phyloP scores from a whole-genome alignment of 2,797 vertebrate genomes.

The Gila robusta region DNA sequence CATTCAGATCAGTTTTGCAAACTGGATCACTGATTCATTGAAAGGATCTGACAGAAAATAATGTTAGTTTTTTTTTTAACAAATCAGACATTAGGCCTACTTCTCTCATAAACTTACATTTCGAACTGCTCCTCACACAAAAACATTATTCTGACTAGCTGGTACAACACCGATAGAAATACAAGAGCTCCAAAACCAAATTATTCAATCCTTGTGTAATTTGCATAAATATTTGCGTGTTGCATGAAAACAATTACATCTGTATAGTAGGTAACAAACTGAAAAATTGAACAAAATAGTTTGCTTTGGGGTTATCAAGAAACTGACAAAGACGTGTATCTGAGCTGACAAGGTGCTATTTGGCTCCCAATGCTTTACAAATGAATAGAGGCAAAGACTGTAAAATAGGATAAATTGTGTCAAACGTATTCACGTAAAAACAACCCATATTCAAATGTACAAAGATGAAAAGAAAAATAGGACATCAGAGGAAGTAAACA shows the following conservation, averaged over 20 bases:
- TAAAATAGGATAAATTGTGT: slow-evolving; percentile 35
- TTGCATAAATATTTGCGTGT: slow-evolving; percentile 51
- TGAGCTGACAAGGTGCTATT: slow-evolving; percentile 58
- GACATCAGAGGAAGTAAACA: background rate
- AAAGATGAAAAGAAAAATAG: slow-evolving; percentile 10
- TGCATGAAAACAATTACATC: slow-evolving; percentile 42
- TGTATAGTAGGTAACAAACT: slow-evolving; percentile 49
- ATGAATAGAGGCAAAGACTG: slow-evolving; percentile 52
- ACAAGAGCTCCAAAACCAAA: slow-evolving; percentile 26
- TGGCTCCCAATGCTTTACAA: slow-evolving; percentile 53
- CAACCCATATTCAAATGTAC: background rate
- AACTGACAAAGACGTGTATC: slow-evolving; percentile 43
- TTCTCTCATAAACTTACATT: background rate
- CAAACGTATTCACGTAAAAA: slow-evolving; percentile 40
- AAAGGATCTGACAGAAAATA: background rate
- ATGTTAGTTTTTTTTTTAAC: background rate
- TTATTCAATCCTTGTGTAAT: slow-evolving; percentile 42
- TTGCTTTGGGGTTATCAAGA: slow-evolving; percentile 48
- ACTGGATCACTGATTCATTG: background rate
- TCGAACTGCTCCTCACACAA: background rate
- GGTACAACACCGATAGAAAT: slow-evolving; percentile 30
- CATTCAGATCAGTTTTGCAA: background rate
- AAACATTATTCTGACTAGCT: slow-evolving; percentile 9
- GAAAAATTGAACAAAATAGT: slow-evolving; percentile 51
- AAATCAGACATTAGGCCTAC: background rate